Conservation (phyloP, 1,140 invertebrate genomes). For the Drosophila mayri region DNA sequence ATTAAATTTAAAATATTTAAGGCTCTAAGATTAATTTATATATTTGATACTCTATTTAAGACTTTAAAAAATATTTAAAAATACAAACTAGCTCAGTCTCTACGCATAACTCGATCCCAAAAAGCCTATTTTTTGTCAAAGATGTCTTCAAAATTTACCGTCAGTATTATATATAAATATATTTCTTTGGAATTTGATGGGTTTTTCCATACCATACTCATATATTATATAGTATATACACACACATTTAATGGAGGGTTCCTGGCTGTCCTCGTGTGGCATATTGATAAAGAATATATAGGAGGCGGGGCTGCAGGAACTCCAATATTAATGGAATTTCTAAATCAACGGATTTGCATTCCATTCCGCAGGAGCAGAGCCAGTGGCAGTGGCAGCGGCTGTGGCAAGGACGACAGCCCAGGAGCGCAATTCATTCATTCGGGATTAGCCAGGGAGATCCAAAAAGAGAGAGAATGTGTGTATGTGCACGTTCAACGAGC, state of each 20-base stretch:
- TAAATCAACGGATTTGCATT: constrained; percentile 59
- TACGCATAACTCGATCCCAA: neutral
- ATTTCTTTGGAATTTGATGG: constrained; percentile 25
- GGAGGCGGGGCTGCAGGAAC: constrained; percentile 17
- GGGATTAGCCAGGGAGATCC: constrained; percentile 59
- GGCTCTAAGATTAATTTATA: too few relatives aligned
- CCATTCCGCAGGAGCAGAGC: constrained; percentile 22
- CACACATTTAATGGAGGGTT: constrained; percentile 9
- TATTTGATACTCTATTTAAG: neutral
- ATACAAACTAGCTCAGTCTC: too few relatives aligned
- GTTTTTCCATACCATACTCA: neutral
- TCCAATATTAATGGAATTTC: constrained; percentile 71
- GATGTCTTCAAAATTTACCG: neutral
- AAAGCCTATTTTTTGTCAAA: neutral
- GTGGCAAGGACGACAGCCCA: constrained; percentile 43
- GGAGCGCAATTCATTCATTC: constrained; percentile 72
- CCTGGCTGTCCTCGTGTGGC: constrained; percentile 20
- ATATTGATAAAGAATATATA: constrained; percentile 60
- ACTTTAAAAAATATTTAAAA: neutral
- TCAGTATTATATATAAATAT: neutral
- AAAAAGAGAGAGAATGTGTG: constrained; percentile 11
- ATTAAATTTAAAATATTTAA: neutral
- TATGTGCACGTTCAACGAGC: constrained; percentile 47
- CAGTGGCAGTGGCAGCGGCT: neutral
- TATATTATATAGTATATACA: constrained; percentile 7